Conservation (phyloP, 2,113 vertebrate species). For the Petromus typicus region DNA sequence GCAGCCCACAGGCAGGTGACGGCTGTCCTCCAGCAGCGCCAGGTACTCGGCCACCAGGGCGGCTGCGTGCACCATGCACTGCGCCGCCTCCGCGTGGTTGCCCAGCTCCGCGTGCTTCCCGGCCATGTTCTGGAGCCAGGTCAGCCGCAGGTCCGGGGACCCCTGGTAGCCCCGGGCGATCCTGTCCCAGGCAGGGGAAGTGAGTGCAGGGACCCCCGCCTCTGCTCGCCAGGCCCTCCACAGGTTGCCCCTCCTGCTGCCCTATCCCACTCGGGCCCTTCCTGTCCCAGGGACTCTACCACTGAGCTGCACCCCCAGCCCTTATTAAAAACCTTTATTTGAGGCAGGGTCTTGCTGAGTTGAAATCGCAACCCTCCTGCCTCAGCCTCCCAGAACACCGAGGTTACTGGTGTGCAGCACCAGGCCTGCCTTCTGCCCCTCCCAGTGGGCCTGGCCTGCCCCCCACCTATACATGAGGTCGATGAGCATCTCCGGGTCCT, state of each 20-base stretch:
- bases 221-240: neutral
- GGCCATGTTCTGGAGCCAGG: conserved; percentile 97
- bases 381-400: neutral
- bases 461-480: conserved; percentile 95
- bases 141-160: conserved; percentile 94
- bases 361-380: neutral
- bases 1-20: conserved; percentile 94
- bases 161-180: conserved; percentile 97
- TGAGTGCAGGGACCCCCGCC: neutral
- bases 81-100: conserved; percentile 94
- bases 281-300: neutral
- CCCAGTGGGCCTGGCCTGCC: accelerated
- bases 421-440: neutral
- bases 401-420: neutral
- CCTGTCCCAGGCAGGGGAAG: conserved; percentile 77
- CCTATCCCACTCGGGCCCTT: neutral
- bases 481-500: conserved; percentile 96
- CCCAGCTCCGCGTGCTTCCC: conserved; percentile 92
- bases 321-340: no score
- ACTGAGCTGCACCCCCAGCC: neutral
- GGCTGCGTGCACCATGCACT: conserved; percentile 94
- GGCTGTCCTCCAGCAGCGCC: conserved; percentile 95
- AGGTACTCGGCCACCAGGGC: conserved; percentile 95
- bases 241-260: neutral
- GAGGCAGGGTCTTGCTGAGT: neutral